Conservation (phyloP, 2,888 invertebrate species). For the Tipula vernalis region DNA sequence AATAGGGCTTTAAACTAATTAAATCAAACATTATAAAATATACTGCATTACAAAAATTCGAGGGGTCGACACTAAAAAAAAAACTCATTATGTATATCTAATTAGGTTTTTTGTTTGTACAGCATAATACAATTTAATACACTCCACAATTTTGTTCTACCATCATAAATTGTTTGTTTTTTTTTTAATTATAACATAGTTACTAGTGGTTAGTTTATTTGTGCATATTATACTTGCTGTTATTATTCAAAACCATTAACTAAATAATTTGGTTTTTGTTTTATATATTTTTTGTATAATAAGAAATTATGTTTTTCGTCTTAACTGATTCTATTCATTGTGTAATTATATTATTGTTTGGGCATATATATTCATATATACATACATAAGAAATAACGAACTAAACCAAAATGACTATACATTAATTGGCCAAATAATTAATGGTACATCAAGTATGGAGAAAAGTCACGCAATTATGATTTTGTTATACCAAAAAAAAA, state of each 20-base stretch:
- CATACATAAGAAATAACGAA: neutral
- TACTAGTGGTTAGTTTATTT: neutral
- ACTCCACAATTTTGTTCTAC: neutral
- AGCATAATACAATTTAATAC: neutral
- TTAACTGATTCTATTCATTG: neutral
- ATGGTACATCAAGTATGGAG: neutral
- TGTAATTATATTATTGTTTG: neutral
- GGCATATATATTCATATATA: neutral
- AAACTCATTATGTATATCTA: neutral
- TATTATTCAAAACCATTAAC: neutral
- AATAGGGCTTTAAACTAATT: neutral
- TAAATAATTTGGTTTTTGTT: neutral
- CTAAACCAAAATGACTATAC: neutral
- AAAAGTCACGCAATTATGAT: constrained; percentile 4
- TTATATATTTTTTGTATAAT: neutral
- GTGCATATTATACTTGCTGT: neutral
- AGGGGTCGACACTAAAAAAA: neutral
- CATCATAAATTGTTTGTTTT: neutral
- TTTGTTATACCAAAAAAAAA: neutral
- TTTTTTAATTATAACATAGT: neutral
- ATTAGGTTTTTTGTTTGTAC: neutral
- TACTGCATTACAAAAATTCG: neutral
- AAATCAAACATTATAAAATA: neutral
- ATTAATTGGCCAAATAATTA: neutral
- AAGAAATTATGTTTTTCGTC: neutral